A percentile compares a stretch with the other conserved stretches of the same genome.
These are phyloP conservation scores for Holcopasites calliopsidis DNA, from an alignment of 1,140 invertebrate genomes.

Conservation along the genomic window DNA sequence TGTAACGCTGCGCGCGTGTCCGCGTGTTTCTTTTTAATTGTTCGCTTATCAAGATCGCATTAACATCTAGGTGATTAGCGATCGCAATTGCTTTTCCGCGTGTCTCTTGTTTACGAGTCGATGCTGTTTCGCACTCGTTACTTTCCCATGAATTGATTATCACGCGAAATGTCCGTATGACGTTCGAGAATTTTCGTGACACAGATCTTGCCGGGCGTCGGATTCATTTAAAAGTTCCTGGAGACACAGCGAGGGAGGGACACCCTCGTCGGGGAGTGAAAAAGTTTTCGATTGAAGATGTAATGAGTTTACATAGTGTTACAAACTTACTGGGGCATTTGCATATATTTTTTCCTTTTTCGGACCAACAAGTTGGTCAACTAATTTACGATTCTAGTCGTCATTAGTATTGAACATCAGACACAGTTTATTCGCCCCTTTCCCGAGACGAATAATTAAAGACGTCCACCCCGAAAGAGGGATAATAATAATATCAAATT, in stretches of 20 bases:
- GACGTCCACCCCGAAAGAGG: too few relatives aligned
- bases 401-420: too few relatives aligned
- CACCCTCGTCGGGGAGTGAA: not conserved
- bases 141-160: not conserved
- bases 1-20: conserved; percentile 26
- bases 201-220: not conserved
- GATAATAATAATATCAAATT: too few relatives aligned
- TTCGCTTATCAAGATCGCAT: too few relatives aligned
- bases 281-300: not conserved
- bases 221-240: conserved; percentile 2
- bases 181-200: not conserved
- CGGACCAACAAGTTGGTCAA: not conserved
- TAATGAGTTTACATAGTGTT: conserved; percentile 2
- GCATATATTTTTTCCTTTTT: too few relatives aligned
- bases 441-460: too few relatives aligned
- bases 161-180: not conserved
- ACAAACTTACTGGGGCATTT: not conserved
- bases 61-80: too few relatives aligned
- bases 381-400: not conserved
- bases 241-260: not conserved
- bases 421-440: too few relatives aligned
- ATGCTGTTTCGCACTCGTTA: too few relatives aligned
- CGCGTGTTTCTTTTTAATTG: not conserved
- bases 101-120: not conserved
- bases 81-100: too few relatives aligned